Conservation (phyloP, 1,140 invertebrate species). For the Mylabris phalerata region DNA sequence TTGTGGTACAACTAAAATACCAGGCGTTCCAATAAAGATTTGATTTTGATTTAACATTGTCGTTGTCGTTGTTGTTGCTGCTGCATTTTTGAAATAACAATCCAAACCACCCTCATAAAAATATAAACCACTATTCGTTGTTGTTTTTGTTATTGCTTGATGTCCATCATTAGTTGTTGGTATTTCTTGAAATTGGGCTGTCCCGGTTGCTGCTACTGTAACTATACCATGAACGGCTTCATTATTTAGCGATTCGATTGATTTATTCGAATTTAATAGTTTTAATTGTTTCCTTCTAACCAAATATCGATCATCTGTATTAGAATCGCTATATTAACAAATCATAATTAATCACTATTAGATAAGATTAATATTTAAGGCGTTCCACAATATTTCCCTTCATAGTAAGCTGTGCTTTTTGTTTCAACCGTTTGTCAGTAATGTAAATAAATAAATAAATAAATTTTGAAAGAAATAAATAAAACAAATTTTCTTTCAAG, state of each 20-base stretch:
- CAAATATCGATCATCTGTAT: too few relatives aligned
- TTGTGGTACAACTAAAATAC: background rate
- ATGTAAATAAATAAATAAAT: too few relatives aligned
- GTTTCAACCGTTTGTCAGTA: too few relatives aligned
- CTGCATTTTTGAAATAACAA: slow-evolving; percentile 1
- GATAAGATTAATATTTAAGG: too few relatives aligned
- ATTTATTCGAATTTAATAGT: background rate
- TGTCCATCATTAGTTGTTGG: background rate
- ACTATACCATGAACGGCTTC: slow-evolving; percentile 18
- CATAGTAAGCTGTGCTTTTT: too few relatives aligned
- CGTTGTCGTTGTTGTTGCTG: background rate
- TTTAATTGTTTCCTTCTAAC: too few relatives aligned
- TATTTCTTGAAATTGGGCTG: too few relatives aligned
- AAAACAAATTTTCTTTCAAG: too few relatives aligned
- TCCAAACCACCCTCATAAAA: slow-evolving; percentile 18
- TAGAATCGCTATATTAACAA: too few relatives aligned
- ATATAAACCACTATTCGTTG: background rate
- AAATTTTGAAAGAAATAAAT: too few relatives aligned
- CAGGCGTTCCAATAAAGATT: slow-evolving; percentile 3
- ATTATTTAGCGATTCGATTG: slow-evolving; percentile 15
- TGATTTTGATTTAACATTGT: slow-evolving; percentile 2
- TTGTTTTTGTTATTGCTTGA: background rate
- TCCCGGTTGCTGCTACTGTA: background rate
- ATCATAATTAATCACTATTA: too few relatives aligned
- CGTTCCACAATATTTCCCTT: too few relatives aligned